Base-by-base conservation (phyloP, 2,797 vertebrate species). In the Schizopygopsis malacanthus region DNA sequence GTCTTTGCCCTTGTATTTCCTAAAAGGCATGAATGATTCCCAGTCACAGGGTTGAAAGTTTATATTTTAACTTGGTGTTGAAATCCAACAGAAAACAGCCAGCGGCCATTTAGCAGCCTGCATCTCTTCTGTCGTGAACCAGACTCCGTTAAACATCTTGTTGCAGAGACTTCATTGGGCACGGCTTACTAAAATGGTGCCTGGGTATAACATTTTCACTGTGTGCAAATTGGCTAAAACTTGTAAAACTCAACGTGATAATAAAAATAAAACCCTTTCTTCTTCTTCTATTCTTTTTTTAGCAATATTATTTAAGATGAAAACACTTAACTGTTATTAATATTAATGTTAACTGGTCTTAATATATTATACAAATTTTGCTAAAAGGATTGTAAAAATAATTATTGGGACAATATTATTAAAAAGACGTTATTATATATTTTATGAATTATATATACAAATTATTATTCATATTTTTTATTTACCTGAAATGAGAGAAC, bases 141-240 rank as follows among this genome's bases (percentile, higher is more conserved):
- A 47, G 69, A 73, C 39, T 54, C 56, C 54, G 18, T 87, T 80
- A 54, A 76, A 45, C 47, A 25, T 50, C 22, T 25, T 50, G n/a
- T 37, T 79, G 71, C 47, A 76, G 56, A 28, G 37, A 20, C 84
- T 77, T 67, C 12, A 77, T 47, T 37, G 7, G n/a, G 50, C 9
- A 63, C 25, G 83, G 59, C 75, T 89, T 89, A 75, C 86, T 78
- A 59, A 81, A 78, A 86, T 65, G 79, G 65, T 81, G 73, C 76
- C 18, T 84, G 82, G 89, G 87, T 90, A 88, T 28, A 2, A 83
- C n/a, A 47, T 18, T 56, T 73, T 67, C 63, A 76, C 88, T 90
- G 86, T 90, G 50, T 91, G 43, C 43, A 1, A 84, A 52, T 87
- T 90, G 65, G 22, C 7, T 25, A 43, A 22, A 18, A 25, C 15